Evolutionary conservation across 2,888 invertebrate genomes (phyloP).

Genomic region (Apotomis capreana): DNA sequence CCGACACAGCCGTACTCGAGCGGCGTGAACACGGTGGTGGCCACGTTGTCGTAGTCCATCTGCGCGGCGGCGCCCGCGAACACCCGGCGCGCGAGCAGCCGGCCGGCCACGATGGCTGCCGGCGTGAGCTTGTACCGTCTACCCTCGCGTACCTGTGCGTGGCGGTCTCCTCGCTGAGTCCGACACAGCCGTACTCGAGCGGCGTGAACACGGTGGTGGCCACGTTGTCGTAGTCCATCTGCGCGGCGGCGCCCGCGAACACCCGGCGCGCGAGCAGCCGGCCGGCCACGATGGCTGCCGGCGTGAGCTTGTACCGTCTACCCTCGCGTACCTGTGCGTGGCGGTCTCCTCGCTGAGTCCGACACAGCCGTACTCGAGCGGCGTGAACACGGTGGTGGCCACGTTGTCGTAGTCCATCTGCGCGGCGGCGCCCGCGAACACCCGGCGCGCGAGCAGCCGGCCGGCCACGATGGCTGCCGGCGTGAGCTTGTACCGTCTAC

Average conservation of each 20-base stretch:
- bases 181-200: slow-evolving; percentile 95
- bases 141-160: slow-evolving; percentile 53
- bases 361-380: slow-evolving; percentile 98
- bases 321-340: slow-evolving; percentile 52
- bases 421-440: slow-evolving; percentile 84
- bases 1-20: slow-evolving; percentile 99
- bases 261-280: slow-evolving; percentile 90
- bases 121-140: slow-evolving; percentile 89
- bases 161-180: slow-evolving; percentile 95
- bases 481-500: slow-evolving; percentile 93
- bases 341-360: slow-evolving; percentile 96
- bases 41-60: slow-evolving; percentile 94
- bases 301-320: slow-evolving; percentile 94
- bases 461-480: no score
- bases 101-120: no score
- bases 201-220: slow-evolving; percentile 98
- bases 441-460: slow-evolving; percentile 89
- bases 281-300: no score
- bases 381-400: slow-evolving; percentile 98
- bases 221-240: slow-evolving; percentile 93
- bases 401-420: slow-evolving; percentile 93
- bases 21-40: slow-evolving; percentile 98
- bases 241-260: slow-evolving; percentile 83
- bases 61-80: slow-evolving; percentile 83
- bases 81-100: slow-evolving; percentile 90